Evolutionary conservation across 2,888 invertebrate species (phyloP).

Genomic region (Drosophila pseudotakahashii): DNA sequence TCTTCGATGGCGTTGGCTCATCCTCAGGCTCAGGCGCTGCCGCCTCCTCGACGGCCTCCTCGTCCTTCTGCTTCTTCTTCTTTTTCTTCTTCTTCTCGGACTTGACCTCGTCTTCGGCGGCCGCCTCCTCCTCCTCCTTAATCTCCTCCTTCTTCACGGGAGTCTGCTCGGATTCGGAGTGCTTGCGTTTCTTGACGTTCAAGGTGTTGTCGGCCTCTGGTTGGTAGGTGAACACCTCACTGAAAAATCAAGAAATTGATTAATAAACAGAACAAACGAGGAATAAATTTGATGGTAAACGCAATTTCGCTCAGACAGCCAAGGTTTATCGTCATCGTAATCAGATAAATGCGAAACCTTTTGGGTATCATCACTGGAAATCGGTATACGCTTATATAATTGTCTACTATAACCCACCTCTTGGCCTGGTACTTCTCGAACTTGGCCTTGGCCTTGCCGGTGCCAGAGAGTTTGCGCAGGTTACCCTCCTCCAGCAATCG

Average conservation of each 20-base stretch:
- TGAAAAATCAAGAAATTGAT: conserved; percentile 32
- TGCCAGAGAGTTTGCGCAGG: conserved; percentile 92
- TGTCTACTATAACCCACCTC: conserved; percentile 71
- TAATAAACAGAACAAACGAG: conserved; percentile 7
- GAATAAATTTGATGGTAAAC: not conserved
- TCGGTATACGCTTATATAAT: not conserved
- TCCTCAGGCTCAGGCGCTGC: conserved; percentile 40
- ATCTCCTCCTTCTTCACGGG: conserved; percentile 53
- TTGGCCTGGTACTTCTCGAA: conserved; percentile 95
- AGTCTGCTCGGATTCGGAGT: conserved; percentile 84
- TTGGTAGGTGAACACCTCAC: conserved; percentile 93
- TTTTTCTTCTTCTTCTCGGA: conserved; percentile 81
- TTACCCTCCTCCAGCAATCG: conserved; percentile 94
- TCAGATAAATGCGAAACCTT: conserved; percentile 84
- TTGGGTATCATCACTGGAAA: conserved; percentile 83
- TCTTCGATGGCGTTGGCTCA: conserved; percentile 46
- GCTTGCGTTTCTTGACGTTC: conserved; percentile 85
- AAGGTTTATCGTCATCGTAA: conserved; percentile 79
- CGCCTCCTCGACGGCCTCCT: conserved; percentile 61
- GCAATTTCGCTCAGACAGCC: conserved; percentile 79
- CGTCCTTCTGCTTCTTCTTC: conserved; percentile 74
- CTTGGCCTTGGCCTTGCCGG: conserved; percentile 94
- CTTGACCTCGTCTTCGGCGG: conserved; percentile 44
- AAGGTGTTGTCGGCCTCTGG: conserved; percentile 93
- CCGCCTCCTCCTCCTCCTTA: conserved; percentile 26